phyloP scores from a whole-genome alignment of 2,888 invertebrate species.

The Nycteola revayana region DNA sequence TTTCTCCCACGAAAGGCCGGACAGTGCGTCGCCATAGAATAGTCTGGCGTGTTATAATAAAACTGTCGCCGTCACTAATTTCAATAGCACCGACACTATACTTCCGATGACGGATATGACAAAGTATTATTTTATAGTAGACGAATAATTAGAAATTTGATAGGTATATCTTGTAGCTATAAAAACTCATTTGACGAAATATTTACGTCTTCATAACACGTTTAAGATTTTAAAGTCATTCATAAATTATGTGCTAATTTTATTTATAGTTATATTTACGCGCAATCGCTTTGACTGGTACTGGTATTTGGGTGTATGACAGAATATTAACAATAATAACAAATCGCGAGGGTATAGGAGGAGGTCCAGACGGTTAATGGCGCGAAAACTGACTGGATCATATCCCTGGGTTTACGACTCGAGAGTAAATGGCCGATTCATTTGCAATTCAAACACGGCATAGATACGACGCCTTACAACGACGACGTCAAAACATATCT shows the following conservation, averaged over 20 bases:
- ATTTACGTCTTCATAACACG: not conserved
- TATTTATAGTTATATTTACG: too few species aligned
- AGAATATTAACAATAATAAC: constrained; percentile 64
- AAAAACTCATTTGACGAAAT: not conserved
- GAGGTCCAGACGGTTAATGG: constrained; percentile 77
- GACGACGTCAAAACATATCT: constrained; percentile 29
- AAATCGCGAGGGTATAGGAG: constrained; percentile 53
- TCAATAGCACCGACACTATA: constrained; percentile 25
- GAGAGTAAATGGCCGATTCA: constrained; percentile 79
- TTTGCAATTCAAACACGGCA: constrained; percentile 79
- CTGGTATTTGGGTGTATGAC: constrained; percentile 19
- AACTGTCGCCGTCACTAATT: constrained; percentile 27
- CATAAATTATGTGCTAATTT: too few species aligned
- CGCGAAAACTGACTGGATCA: constrained; percentile 81
- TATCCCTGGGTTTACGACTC: constrained; percentile 78
- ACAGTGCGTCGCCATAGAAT: constrained; percentile 25
- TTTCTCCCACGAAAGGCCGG: constrained; percentile 58
- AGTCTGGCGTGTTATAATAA: constrained; percentile 28
- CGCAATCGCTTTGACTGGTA: too few species aligned
- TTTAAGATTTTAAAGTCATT: too few species aligned
- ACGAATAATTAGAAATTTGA: constrained; percentile 5
- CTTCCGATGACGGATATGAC: constrained; percentile 19
- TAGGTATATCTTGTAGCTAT: not conserved
- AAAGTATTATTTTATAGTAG: constrained; percentile 16
- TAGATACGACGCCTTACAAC: constrained; percentile 48